Evolutionary conservation across 2,888 invertebrate genomes (phyloP), one percentile per base, ranked within the genome.

Genomic region (Epiblema foenella): DNA sequence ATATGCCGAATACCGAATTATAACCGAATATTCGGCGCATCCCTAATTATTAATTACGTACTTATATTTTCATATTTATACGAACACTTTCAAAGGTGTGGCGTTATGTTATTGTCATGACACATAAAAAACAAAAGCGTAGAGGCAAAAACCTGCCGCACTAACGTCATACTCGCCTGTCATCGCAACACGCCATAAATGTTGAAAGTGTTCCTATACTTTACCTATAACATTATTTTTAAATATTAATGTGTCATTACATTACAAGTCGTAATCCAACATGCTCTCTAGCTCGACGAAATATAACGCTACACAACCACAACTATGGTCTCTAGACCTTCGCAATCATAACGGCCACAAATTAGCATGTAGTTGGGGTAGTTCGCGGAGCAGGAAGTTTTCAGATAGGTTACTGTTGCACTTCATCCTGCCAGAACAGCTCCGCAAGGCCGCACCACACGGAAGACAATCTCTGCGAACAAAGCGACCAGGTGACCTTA

Each of bases 401-500:
- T 58, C 18, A 63, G 42, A 59, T 77, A 78, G 81, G 74, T 63
- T 59, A 62, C 73, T 74, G 75, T 71, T 74, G 75, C 74, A 78
- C 75, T 78, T 79, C 78, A 80, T 79, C 78, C 78, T 77, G 78
- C 78, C 75, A 77, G 77, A 76, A 81, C 81, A 80, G 78, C 78
- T 76, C 77, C 79, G 76, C 81, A 90, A 93, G 93, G 93, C 79
- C 88, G 82, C 80, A 72, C 78, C 80, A 90, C 82, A 80, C 93
- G 93, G 93, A 93, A 93, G 89, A 91, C 93, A 93, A 89, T 93
- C 93, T 88, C 91, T 88, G 80, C 82, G 78, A 83, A 85, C 83
- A 85, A 85, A 85, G 82, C 82, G 80, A 85, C 89, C 87, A 83
- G 90, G 79, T 83, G 85, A 89, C 88, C 89, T 88, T 89, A 86